A percentile compares a stretch with the other conserved stretches of the same genome.
Conservation (phyloP, 1,140 invertebrate genomes). For the Papilio glaucus region DNA sequence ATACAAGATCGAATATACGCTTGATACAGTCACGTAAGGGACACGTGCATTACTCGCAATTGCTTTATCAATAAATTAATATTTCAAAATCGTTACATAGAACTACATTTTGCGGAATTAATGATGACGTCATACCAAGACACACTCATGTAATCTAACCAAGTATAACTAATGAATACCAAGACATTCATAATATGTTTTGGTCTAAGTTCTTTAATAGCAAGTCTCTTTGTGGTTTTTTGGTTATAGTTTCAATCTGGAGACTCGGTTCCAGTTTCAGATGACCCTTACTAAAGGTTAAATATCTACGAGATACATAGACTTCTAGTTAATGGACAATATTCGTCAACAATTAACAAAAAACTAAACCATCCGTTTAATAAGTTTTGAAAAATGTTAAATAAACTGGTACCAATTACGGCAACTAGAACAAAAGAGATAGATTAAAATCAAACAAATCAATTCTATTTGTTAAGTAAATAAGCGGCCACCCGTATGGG, state of each 20-base stretch:
- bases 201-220: no score
- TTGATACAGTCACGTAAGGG: conserved; percentile 24
- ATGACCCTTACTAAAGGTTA: no score
- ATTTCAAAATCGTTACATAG: not conserved
- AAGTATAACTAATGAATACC: no score
- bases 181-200: no score
- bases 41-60: conserved; percentile 43
- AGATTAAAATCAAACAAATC: conserved; percentile 78
- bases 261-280: no score
- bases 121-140: not conserved
- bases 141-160: no score
- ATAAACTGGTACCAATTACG: conserved; percentile 21
- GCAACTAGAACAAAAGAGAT: conserved; percentile 45
- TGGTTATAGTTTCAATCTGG: no score
- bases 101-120: not conserved
- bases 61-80: conserved; percentile 32
- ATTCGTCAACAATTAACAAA: no score
- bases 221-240: no score
- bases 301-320: no score
- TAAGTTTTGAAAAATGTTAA: conserved; percentile 17
- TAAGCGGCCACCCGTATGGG: conserved; percentile 68
- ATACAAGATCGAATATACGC: conserved; percentile 31
- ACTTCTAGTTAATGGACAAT: no score
- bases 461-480: conserved; percentile 76
- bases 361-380: not conserved